A percentile compares a stretch with the other conserved stretches of the same genome.
These are phyloP conservation scores for Lichenostomus cassidix DNA, from an alignment of 2,113 vertebrate genomes.

Conservation along the genomic window DNA sequence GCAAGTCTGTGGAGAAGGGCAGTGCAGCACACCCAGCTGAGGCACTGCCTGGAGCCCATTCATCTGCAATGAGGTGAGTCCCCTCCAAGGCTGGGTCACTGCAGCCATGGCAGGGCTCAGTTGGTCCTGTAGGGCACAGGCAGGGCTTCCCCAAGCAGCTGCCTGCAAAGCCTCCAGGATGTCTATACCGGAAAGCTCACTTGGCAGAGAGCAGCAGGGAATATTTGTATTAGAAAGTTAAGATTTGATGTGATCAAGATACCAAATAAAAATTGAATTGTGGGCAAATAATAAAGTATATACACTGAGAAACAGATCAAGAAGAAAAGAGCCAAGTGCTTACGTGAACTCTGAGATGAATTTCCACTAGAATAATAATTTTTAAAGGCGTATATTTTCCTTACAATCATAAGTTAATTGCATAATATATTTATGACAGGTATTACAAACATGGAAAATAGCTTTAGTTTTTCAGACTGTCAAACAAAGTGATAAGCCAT, in stretches of 20 bases:
- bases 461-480: constrained; percentile 10
- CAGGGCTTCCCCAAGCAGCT: not conserved
- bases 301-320: not conserved
- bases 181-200: not conserved
- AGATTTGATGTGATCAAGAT: not conserved
- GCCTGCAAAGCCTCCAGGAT: not conserved
- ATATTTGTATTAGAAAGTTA: not conserved
- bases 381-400: constrained; percentile 15
- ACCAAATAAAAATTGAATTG: not conserved
- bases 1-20: not conserved
- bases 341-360: not conserved
- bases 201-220: not conserved
- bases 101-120: not conserved
- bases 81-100: not conserved
- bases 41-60: not conserved
- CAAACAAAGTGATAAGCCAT: constrained; percentile 6
- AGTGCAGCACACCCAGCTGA: not conserved
- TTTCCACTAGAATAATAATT: not conserved
- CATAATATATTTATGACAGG: constrained; percentile 17
- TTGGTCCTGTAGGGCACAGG: accelerated
- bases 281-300: not conserved
- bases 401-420: constrained; percentile 18
- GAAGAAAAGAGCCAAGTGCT: not conserved
- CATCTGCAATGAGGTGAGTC: too few relatives aligned
- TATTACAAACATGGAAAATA: not conserved